These are phyloP conservation scores for Drosophila kanapiae DNA, from an alignment of 1,140 invertebrate species.

Conservation along the genomic window DNA sequence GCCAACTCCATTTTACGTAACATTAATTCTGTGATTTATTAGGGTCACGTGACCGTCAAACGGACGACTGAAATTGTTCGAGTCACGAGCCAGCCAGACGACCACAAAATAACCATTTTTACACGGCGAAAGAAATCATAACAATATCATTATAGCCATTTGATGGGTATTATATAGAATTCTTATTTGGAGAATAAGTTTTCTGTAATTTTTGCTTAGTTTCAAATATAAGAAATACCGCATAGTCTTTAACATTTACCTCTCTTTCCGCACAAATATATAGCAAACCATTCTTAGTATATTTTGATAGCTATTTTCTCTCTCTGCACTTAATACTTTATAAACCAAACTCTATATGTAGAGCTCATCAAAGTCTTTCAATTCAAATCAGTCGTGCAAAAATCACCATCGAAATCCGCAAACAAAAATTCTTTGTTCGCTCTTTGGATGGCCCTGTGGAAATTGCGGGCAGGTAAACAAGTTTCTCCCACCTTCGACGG, in stretches of 20 bases:
- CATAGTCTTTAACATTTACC: too few relatives aligned
- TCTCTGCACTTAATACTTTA: slow-evolving; percentile 10
- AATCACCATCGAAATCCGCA: slow-evolving; percentile 32
- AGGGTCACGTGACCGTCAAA: slow-evolving; percentile 85
- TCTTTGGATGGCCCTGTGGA: slow-evolving; percentile 18
- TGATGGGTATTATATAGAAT: not conserved
- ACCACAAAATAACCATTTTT: slow-evolving; percentile 57
- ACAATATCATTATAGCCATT: slow-evolving; percentile 5
- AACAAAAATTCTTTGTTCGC: slow-evolving; percentile 46
- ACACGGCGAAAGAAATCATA: slow-evolving; percentile 35
- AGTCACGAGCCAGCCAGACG: slow-evolving; percentile 73
- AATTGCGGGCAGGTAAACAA: slow-evolving; percentile 59
- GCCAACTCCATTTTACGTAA: slow-evolving; percentile 85
- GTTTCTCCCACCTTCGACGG: slow-evolving; percentile 42
- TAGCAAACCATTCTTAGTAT: not conserved
- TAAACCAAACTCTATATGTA: slow-evolving; percentile 14
- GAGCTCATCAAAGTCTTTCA: slow-evolving; percentile 51
- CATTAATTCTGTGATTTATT: slow-evolving; percentile 86
- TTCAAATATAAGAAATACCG: not conserved
- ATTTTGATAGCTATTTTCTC: not conserved
- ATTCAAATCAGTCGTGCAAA: slow-evolving; percentile 63
- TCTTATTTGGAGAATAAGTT: too few relatives aligned
- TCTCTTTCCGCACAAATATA: too few relatives aligned
- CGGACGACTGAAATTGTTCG: slow-evolving; percentile 71
- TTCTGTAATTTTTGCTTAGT: too few relatives aligned